phyloP scores from a whole-genome alignment of 2,888 invertebrate genomes.

The Epinotia brunnichana region DNA sequence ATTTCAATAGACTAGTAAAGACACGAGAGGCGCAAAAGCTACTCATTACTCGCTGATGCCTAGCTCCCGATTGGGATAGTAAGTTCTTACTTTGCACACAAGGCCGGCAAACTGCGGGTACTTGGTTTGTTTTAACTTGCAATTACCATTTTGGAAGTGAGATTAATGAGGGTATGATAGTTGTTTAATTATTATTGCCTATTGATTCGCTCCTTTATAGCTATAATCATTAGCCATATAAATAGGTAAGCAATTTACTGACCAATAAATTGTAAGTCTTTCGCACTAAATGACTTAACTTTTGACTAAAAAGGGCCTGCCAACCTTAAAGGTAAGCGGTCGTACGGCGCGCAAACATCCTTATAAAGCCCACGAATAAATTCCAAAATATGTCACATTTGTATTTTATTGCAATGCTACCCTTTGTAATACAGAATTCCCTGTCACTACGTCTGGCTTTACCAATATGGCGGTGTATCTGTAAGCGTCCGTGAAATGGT shows the following conservation, averaged over 20 bases:
- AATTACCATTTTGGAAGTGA: background rate
- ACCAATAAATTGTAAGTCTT: constrained; percentile 1
- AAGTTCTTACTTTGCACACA: background rate
- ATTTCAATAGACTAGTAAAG: constrained; percentile 34
- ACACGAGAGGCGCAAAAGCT: constrained; percentile 14
- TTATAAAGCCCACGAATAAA: constrained; percentile 34
- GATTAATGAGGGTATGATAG: background rate
- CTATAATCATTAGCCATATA: background rate
- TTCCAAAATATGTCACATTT: constrained; percentile 45
- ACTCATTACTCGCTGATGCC: constrained; percentile 22
- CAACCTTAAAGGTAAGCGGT: constrained; percentile 5
- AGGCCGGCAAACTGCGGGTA: background rate
- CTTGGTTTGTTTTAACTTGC: background rate
- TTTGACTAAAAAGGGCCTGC: constrained; percentile 7
- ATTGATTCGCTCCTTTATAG: background rate
- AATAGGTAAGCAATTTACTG: constrained; percentile 2
- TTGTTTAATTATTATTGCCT: background rate
- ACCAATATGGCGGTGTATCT: constrained; percentile 63
- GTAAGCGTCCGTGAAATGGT: constrained; percentile 62
- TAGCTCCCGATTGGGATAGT: background rate
- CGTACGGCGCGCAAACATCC: constrained; percentile 13
- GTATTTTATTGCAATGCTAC: constrained; percentile 54
- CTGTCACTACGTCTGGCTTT: constrained; percentile 65
- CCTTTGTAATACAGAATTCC: constrained; percentile 62
- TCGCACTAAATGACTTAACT: constrained; percentile 4